These are phyloP conservation scores for Chromis chromis DNA, from an alignment of 2,797 vertebrate genomes.

Conservation along the genomic window DNA sequence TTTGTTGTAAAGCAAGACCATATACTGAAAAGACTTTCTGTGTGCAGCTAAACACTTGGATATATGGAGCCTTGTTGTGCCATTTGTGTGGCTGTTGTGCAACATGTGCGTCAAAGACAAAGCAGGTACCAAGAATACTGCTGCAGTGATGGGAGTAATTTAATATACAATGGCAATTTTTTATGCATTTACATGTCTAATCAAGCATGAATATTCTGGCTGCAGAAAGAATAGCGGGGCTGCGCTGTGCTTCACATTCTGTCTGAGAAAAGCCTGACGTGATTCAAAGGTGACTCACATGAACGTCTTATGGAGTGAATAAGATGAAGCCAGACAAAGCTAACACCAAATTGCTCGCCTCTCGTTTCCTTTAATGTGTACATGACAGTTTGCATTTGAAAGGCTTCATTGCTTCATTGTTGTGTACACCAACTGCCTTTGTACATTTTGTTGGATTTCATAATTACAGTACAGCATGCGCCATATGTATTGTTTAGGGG, in stretches of 20 bases:
- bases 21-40: too few relatives aligned
- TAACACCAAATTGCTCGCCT: slow-evolving; percentile 19
- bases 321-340: slow-evolving; percentile 29
- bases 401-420: slow-evolving; percentile 2
- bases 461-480: slow-evolving; percentile 43
- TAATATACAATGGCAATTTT: background rate
- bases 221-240: background rate
- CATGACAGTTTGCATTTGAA: slow-evolving; percentile 28
- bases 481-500: slow-evolving; percentile 38
- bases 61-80: background rate
- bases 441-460: slow-evolving; percentile 27
- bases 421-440: slow-evolving; percentile 20
- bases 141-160: background rate
- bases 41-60: too few relatives aligned
- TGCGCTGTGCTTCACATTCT: background rate
- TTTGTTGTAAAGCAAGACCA: too few relatives aligned
- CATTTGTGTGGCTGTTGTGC: background rate
- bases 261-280: slow-evolving; percentile 35
- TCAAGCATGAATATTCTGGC: slow-evolving; percentile 12
- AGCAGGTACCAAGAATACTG: background rate
- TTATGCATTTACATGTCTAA: slow-evolving; percentile 8
- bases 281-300: slow-evolving; percentile 24
- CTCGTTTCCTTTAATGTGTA: slow-evolving; percentile 24
- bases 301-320: slow-evolving; percentile 30
- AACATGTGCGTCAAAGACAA: too few relatives aligned